phyloP scores from a whole-genome alignment of 2,113 vertebrate genomes.

The Apteryx mantelli region DNA sequence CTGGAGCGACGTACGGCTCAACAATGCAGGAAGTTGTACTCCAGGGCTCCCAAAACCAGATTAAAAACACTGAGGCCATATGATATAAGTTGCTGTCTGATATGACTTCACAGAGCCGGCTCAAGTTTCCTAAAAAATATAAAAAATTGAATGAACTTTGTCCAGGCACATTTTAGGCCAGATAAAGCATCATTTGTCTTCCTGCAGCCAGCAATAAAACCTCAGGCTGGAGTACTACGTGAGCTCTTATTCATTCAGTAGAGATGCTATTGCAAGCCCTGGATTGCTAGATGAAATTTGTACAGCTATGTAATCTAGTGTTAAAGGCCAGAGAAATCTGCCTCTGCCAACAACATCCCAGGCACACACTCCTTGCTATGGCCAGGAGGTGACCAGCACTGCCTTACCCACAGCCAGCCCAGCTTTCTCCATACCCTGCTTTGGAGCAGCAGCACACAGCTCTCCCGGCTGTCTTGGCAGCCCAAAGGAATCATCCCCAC shows the following conservation, averaged over 20 bases:
- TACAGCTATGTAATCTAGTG: not conserved
- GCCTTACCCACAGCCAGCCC: too few relatives aligned
- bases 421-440: too few relatives aligned
- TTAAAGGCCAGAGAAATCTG: not conserved
- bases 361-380: too few relatives aligned
- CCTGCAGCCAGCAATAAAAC: not conserved
- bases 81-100: not conserved
- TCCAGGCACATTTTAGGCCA: not conserved
- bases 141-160: not conserved
- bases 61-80: not conserved
- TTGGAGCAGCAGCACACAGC: too few relatives aligned
- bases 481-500: too few relatives aligned
- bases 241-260: not conserved
- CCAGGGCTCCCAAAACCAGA: not conserved
- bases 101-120: not conserved
- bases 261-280: not conserved
- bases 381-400: too few relatives aligned
- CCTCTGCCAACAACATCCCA: too few relatives aligned
- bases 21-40: not conserved
- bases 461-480: too few relatives aligned
- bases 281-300: not conserved
- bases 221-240: fast-evolving
- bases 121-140: not conserved
- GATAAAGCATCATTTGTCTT: not conserved
- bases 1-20: not conserved